phyloP scores from a whole-genome alignment of 2,113 vertebrate genomes.

The Petromus typicus region DNA sequence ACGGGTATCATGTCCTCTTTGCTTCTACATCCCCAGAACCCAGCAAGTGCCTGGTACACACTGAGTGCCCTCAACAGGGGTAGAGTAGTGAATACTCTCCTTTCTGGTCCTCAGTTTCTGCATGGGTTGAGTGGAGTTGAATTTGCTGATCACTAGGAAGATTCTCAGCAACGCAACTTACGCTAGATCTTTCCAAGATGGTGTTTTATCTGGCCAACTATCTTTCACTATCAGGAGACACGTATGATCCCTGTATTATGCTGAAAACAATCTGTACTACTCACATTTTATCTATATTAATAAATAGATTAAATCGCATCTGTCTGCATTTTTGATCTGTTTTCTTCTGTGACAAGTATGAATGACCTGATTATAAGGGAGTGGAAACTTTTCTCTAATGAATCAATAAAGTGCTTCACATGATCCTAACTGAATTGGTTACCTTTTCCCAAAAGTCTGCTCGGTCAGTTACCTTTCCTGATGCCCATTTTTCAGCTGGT shows the following conservation, averaged over 20 bases:
- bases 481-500: not conserved
- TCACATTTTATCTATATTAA: conserved; percentile 46
- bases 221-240: conserved; percentile 40
- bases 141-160: not conserved
- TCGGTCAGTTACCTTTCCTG: not conserved
- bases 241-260: not conserved
- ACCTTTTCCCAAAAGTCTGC: not conserved
- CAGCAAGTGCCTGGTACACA: conserved; percentile 72
- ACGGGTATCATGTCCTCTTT: not conserved
- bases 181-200: conserved; percentile 7
- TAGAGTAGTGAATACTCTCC: not conserved
- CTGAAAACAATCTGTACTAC: conserved; percentile 42
- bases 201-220: not conserved
- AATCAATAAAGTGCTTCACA: not conserved
- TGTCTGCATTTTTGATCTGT: conserved; percentile 31
- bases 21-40: conserved; percentile 46
- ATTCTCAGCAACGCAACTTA: not conserved
- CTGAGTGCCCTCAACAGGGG: conserved; percentile 42
- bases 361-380: not conserved
- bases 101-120: conserved; percentile 6
- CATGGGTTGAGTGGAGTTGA: not conserved
- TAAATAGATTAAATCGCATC: conserved; percentile 61
- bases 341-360: conserved; percentile 17
- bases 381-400: conserved; percentile 24
- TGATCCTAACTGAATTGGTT: not conserved